Evolutionary conservation across 35 echinoderm and acorn worm genomes (phyloP).

Genomic region (Apostichopus californicus): DNA sequence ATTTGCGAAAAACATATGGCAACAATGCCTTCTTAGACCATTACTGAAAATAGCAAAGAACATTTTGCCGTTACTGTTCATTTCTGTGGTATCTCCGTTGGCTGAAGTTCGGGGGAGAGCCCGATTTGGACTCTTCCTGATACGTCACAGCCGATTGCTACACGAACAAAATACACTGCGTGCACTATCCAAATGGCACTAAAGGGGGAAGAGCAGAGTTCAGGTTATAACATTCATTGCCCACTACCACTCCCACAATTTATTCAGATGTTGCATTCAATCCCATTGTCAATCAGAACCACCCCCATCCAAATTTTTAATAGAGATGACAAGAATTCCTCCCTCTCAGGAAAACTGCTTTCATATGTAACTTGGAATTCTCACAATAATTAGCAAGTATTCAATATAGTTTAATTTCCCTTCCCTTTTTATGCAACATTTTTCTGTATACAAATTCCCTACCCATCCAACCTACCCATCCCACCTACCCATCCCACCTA

Average conservation of each 20-base stretch:
- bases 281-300: not conserved
- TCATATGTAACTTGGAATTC: no score
- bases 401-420: no score
- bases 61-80: conserved; percentile 60
- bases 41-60: conserved; percentile 63
- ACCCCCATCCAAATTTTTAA: not conserved
- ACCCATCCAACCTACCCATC: no score
- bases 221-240: conserved; percentile 54
- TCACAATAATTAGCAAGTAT: no score
- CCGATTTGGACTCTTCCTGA: conserved; percentile 59
- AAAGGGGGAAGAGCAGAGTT: conserved; percentile 67
- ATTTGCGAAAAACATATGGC: not conserved
- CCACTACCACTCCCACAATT: conserved; percentile 27
- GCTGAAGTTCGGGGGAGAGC: conserved; percentile 61
- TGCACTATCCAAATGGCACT: conserved; percentile 68
- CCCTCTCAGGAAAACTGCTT: no score
- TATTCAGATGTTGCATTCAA: conserved; percentile 19
- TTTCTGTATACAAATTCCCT: no score
- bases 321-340: no score
- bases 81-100: conserved; percentile 54
- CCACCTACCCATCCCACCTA: no score
- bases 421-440: no score
- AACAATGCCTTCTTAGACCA: conserved; percentile 31
- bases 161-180: conserved; percentile 66
- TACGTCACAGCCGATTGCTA: conserved; percentile 61